These are phyloP conservation scores for Bombus confusus DNA, from an alignment of 1,140 invertebrate species.

Conservation along the genomic window DNA sequence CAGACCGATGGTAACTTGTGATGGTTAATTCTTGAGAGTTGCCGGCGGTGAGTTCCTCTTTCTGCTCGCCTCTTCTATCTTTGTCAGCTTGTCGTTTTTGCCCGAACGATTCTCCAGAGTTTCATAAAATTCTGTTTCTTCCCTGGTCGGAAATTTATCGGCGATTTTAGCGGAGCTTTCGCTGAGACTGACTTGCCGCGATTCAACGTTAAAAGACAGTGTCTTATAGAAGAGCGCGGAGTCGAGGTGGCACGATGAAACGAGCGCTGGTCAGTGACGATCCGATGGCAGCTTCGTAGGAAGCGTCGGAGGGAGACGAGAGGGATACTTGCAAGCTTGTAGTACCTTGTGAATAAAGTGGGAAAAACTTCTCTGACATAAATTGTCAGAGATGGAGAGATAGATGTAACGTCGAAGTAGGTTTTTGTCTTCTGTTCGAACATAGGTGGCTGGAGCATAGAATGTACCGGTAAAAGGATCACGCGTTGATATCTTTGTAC, in stretches of 20 bases:
- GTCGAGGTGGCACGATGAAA: not conserved
- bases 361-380: not conserved
- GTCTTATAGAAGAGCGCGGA: not conserved
- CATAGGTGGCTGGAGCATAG: not conserved
- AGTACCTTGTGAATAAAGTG: not conserved
- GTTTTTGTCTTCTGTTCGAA: not conserved
- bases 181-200: not conserved
- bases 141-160: not conserved
- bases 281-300: not conserved
- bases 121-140: not conserved
- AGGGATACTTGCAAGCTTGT: too few species aligned
- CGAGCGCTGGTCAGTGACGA: not conserved
- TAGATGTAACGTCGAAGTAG: not conserved
- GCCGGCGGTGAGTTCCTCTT: not conserved
- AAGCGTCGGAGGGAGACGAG: not conserved
- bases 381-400: conserved; percentile 15
- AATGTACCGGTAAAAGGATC: not conserved
- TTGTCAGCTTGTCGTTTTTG: not conserved
- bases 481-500: not conserved
- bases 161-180: not conserved
- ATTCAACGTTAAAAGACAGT: not conserved
- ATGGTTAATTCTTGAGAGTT: conserved; percentile 30
- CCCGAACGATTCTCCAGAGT: not conserved
- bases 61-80: not conserved
- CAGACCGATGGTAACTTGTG: not conserved